Percentiles rank a stretch among this genome's conserved stretches.
Conservation (phyloP, 53 echinoderm and acorn worm genomes). For the Temnopleurus reevesii region DNA sequence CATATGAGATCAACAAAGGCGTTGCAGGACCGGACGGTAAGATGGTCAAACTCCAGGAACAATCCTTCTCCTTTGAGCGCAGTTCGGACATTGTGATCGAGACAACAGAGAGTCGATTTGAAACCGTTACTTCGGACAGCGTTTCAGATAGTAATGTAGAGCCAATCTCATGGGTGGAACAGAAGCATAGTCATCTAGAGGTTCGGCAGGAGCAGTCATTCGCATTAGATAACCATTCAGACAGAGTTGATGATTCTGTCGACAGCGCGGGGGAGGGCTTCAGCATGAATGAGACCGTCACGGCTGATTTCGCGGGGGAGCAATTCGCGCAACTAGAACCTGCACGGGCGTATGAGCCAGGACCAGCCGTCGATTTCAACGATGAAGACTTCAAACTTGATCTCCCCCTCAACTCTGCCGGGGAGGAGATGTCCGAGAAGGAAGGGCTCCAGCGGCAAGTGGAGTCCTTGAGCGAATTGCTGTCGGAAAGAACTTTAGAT, state of each 20-base stretch:
- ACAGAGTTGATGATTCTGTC: neutral
- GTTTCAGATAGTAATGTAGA: neutral
- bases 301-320: neutral
- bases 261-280: neutral
- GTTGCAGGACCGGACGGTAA: constrained; percentile 38
- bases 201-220: neutral
- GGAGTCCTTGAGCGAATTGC: constrained; percentile 15
- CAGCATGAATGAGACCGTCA: neutral
- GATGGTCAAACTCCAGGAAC: constrained; percentile 45
- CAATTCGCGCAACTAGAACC: neutral
- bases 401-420: neutral
- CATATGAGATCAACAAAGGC: constrained; percentile 53
- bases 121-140: neutral
- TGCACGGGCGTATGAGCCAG: too few species aligned
- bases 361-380: neutral
- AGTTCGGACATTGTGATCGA: neutral
- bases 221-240: neutral
- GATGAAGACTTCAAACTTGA: neutral
- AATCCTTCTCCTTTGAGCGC: constrained; percentile 37
- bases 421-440: constrained; percentile 8
- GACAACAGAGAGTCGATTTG: neutral
- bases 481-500: constrained; percentile 47
- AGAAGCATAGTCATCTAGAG: neutral
- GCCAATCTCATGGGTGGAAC: neutral
- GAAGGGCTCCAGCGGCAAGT: constrained; percentile 46